phyloP scores from a whole-genome alignment of 2,888 invertebrate species.

The Salticus scenicus region DNA sequence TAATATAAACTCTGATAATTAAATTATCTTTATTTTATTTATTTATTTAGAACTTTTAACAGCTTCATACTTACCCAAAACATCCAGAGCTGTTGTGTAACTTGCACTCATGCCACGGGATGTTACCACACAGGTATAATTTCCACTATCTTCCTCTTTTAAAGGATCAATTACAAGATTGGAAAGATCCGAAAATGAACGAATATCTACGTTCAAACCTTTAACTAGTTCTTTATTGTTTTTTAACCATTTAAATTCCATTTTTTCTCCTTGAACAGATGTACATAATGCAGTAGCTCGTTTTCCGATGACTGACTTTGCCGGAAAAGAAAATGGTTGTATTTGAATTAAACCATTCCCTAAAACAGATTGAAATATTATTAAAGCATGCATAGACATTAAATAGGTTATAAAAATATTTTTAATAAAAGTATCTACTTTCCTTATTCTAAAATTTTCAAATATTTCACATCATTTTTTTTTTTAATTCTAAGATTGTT shows the following conservation, averaged over 20 bases:
- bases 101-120: background rate
- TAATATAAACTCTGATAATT: too few species aligned
- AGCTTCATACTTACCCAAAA: conserved; percentile 26
- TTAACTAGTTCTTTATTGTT: conserved; percentile 40
- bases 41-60: too few species aligned
- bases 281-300: conserved; percentile 43
- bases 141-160: conserved; percentile 32
- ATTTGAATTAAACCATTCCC: conserved; percentile 12
- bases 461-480: too few species aligned
- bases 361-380: background rate
- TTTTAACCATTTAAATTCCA: conserved; percentile 54
- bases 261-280: conserved; percentile 32
- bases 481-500: too few species aligned
- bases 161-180: conserved; percentile 29
- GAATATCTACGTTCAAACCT: conserved; percentile 25
- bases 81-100: conserved; percentile 15
- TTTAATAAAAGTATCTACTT: too few species aligned
- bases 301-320: conserved; percentile 25
- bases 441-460: too few species aligned
- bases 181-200: conserved; percentile 44
- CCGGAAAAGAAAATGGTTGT: conserved; percentile 40
- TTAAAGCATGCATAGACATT: too few species aligned
- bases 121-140: conserved; percentile 31
- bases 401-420: too few species aligned
- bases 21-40: too few species aligned